These are phyloP conservation scores for Scyliorhinus canicula DNA, from an alignment of 2,797 vertebrate species.

Conservation along the genomic window DNA sequence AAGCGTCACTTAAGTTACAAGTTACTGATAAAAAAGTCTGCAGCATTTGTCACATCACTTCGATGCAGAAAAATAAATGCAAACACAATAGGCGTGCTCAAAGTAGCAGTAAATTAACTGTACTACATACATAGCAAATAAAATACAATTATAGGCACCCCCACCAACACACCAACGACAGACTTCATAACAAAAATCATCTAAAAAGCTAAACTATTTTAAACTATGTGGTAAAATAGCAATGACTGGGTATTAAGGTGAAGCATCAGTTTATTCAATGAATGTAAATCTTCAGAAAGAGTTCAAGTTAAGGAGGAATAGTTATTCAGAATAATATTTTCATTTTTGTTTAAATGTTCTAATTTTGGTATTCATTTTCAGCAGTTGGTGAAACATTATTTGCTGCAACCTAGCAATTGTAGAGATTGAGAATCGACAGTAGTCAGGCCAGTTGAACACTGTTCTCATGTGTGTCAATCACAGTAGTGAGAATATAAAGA, in stretches of 20 bases:
- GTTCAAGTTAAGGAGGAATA: neutral
- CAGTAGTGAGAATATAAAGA: conserved; percentile 50
- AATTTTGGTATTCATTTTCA: neutral
- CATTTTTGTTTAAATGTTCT: conserved; percentile 1
- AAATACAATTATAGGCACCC: neutral
- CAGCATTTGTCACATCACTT: neutral
- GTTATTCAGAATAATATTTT: neutral
- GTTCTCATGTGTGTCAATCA: conserved; percentile 43
- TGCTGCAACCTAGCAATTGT: neutral
- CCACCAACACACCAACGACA: conserved; percentile 8
- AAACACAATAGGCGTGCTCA: neutral
- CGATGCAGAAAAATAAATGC: neutral
- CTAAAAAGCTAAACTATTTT: neutral
- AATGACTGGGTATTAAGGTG: neutral
- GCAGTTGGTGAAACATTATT: neutral
- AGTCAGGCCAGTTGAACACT: neutral
- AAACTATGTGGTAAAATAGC: neutral
- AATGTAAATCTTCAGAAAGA: neutral
- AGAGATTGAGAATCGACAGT: neutral
- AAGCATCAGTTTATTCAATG: neutral
- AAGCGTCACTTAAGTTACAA: neutral
- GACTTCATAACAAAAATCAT: neutral
- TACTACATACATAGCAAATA: neutral
- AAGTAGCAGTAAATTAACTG: conserved; percentile 1
- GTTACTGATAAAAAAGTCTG: neutral